A percentile compares a stretch with the other conserved stretches of the same genome.
These are phyloP conservation scores for Callionymus lyra DNA, from an alignment of 2,113 vertebrate genomes.

Conservation along the genomic window DNA sequence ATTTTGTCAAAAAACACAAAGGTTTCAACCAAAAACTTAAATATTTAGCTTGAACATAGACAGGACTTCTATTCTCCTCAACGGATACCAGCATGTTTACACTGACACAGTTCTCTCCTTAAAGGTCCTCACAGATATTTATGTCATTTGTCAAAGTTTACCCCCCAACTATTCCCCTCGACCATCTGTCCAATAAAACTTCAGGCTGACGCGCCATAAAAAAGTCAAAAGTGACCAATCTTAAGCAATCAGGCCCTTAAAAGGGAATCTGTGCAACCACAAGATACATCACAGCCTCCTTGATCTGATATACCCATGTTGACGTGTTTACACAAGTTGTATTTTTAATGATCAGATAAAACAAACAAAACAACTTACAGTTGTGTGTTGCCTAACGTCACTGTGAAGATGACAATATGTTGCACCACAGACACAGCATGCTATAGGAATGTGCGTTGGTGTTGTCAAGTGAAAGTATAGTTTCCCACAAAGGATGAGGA, in stretches of 20 bases:
- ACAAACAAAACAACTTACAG: conserved; percentile 3
- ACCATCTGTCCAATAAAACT: conserved; percentile 20
- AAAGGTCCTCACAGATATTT: conserved; percentile 17
- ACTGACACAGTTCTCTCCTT: conserved; percentile 4
- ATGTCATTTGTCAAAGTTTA: conserved; percentile 20
- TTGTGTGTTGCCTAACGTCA: neutral
- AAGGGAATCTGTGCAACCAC: conserved; percentile 28
- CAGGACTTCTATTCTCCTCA: no score
- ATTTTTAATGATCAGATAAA: neutral
- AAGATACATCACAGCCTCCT: conserved; percentile 14
- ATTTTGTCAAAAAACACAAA: no score
- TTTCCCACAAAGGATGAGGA: conserved; percentile 64
- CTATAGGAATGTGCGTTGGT: conserved; percentile 1
- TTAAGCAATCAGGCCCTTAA: conserved; percentile 46
- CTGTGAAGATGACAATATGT: neutral
- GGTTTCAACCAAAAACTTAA: no score
- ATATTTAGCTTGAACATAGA: no score
- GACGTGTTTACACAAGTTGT: neutral
- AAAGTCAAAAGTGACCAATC: conserved; percentile 26
- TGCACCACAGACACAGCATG: neutral
- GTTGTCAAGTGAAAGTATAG: conserved; percentile 6
- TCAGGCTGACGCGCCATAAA: conserved; percentile 13
- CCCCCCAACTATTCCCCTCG: neutral
- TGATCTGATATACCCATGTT: conserved; percentile 16
- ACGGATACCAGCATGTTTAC: conserved; percentile 26